These are phyloP conservation scores for Anoura caudifer DNA, from an alignment of 2,113 vertebrate species.

Conservation along the genomic window DNA sequence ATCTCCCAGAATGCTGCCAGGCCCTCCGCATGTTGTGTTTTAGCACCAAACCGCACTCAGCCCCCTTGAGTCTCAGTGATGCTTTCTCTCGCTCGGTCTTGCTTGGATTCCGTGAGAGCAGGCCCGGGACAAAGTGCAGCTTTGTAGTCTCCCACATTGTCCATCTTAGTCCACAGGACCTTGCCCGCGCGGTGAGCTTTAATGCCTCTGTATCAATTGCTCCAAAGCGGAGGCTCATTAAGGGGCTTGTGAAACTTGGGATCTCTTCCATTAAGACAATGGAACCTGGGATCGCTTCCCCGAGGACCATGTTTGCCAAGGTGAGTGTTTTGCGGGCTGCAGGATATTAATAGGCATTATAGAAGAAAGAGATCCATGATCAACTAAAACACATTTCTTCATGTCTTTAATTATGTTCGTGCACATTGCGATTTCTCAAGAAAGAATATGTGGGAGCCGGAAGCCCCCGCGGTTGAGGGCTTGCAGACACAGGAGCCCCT, in stretches of 20 bases:
- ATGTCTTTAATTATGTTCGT: not conserved
- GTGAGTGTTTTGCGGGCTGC: not conserved
- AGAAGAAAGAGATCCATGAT: not conserved
- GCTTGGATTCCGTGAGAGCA: conserved; percentile 37
- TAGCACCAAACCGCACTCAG: not conserved
- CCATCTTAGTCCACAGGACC: not conserved
- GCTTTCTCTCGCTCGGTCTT: not conserved
- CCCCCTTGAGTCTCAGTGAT: not conserved
- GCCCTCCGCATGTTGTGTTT: not conserved
- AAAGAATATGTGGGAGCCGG: not conserved
- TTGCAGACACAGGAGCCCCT: not conserved
- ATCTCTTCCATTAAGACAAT: not conserved
- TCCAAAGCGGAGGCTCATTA: not conserved
- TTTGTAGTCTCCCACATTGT: not conserved
- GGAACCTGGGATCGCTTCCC: not conserved
- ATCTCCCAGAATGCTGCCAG: not conserved
- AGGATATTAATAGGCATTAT: not conserved
- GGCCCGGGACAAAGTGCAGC: not conserved
- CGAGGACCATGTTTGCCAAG: not conserved
- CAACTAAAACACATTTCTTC: not conserved
- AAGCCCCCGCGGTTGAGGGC: not conserved
- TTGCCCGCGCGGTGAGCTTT: not conserved
- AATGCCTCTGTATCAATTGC: conserved; percentile 46
- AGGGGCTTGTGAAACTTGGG: not conserved
- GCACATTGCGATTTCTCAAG: not conserved